Base-by-base conservation (phyloP, 2,113 vertebrate species). In the Calyptomena viridis region DNA sequence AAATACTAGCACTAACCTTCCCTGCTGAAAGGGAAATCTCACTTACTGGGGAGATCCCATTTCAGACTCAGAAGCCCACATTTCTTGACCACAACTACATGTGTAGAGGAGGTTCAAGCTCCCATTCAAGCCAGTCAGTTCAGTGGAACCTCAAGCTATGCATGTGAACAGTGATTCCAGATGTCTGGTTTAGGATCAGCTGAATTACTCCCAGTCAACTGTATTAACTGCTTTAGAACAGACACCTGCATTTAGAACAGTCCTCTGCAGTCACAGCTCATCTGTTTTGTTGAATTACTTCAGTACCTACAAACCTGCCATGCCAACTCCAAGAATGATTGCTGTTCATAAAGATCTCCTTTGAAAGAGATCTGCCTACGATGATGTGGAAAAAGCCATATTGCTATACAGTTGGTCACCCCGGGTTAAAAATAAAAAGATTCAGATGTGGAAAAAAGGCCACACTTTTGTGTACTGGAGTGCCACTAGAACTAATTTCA, bases 41-140 rank as follows among this genome's bases (percentile, higher is more conserved):
- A 76, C 16, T 46, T 46, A 31, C 5, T 17, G 37, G 27, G 30
- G 35, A 67, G 10, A 39, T 56, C 18, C 37, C 12, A 33, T 50
- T 56, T 87, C 53, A 79, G 30, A 24, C 39, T 62, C 37, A 28
- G 52, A 79, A 87, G 25, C 12, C 59, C 77, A 11, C 3, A 4
- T 50, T 27, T 58, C 44, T n/a, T 63, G 40, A 27, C 24, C 35
- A n/a, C 0, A 1, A 17, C 23, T 40, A 39, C 0, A 0, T 8
- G 7, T 28, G 9, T 5, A 50, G 24, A 24, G 19, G 14, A 66
- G 12, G 24, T 53, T 69, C 33, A 63, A 69, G 35, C 37, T 63
- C 49, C 24, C 42, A n/a, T 12, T 56, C 49, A 37, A 66, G 30
- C 6, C 39, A 82, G n/a, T 17, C 15, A 42, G 42, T 22, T 52